phyloP scores from a whole-genome alignment of 2,797 vertebrate species.

The Eurystomus glaucurus region DNA sequence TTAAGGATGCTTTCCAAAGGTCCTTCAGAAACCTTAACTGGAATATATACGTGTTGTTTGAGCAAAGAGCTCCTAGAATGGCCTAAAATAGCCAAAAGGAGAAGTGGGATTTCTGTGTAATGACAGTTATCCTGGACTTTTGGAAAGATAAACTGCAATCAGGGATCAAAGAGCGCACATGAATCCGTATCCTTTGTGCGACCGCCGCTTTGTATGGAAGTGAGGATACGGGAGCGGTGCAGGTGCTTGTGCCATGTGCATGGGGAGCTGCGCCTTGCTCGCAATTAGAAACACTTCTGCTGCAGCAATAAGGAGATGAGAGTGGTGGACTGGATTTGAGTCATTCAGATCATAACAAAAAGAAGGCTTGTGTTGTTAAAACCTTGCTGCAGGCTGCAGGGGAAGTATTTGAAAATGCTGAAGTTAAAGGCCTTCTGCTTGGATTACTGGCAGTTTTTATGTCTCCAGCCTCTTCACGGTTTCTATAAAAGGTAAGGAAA shows the following conservation, averaged over 20 bases:
- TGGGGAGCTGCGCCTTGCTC: neutral
- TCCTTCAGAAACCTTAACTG: neutral
- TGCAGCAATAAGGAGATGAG: neutral
- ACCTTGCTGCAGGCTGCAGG: neutral
- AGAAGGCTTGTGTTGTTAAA: neutral
- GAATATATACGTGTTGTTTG: neutral
- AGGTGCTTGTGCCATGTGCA: conserved; percentile 78
- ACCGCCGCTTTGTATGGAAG: conserved; percentile 72
- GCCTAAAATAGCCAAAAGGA: conserved; percentile 36
- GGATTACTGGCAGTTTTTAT: conserved; percentile 98
- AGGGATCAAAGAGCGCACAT: conserved; percentile 28
- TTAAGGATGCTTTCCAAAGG: conserved; percentile 51
- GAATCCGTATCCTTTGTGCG: conserved; percentile 77
- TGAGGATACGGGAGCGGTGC: conserved; percentile 29
- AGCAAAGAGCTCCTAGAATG: neutral
- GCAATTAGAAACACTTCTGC: neutral
- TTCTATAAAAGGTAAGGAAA: conserved; percentile 94
- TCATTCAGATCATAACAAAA: neutral
- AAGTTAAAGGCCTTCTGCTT: conserved; percentile 96
- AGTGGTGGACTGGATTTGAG: neutral
- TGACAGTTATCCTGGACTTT: neutral
- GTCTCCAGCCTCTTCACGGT: conserved; percentile 93
- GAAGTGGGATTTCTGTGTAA: conserved; percentile 23
- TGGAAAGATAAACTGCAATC: neutral
- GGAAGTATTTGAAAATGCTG: conserved; percentile 86